Percentiles rank a stretch among this genome's conserved stretches.
Conservation (phyloP, 2,113 vertebrate genomes). For the Cricetomys ansorgei region DNA sequence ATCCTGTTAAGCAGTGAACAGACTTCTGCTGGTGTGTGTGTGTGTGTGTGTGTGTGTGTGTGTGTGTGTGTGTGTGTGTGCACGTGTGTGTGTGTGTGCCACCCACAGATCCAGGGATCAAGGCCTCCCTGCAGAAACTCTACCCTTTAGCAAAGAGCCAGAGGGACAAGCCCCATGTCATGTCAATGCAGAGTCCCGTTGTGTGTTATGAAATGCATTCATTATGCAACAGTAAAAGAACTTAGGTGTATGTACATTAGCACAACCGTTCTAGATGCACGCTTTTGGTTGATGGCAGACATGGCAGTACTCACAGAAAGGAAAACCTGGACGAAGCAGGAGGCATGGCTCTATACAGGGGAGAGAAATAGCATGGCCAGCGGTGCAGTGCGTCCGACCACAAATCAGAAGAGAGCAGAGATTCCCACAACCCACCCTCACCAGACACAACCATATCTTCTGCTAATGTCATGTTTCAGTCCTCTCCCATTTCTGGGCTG, state of each 20-base stretch:
- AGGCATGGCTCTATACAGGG: neutral
- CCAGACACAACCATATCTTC: no score
- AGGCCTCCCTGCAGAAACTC: neutral
- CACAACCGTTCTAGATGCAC: neutral
- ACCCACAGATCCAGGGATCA: neutral
- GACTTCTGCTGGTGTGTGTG: no score
- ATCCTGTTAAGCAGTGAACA: neutral
- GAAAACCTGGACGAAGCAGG: neutral
- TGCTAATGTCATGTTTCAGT: neutral
- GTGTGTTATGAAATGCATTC: neutral
- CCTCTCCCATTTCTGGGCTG: neutral
- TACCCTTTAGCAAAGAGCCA: neutral
- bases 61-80: neutral
- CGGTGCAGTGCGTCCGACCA: rapidly evolving
- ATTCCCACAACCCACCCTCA: neutral
- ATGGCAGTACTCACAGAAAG: neutral
- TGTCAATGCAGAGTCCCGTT: neutral
- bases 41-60: neutral
- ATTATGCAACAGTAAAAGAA: neutral
- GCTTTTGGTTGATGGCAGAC: neutral
- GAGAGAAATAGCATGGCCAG: neutral
- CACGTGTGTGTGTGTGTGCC: neutral
- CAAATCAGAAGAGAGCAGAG: neutral
- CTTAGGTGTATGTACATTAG: neutral
- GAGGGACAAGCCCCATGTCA: neutral